Evolutionary conservation across 1,140 invertebrate genomes (phyloP).

Genomic region (Apis cerana): DNA sequence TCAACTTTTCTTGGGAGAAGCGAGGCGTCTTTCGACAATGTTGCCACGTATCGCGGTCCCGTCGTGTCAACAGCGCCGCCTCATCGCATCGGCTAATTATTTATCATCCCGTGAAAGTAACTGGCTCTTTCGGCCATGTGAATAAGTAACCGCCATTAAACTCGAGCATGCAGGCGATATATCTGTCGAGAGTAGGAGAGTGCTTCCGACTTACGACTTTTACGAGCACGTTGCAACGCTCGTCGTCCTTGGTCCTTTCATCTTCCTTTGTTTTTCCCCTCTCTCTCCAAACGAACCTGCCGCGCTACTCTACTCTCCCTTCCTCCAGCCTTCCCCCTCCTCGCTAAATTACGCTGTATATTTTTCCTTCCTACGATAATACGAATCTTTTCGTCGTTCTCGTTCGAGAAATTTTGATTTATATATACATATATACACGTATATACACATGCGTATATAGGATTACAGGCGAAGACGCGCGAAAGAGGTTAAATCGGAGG

Average conservation of each 20-base stretch:
- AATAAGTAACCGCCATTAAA: slow-evolving; percentile 60
- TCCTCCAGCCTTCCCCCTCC: too few relatives aligned
- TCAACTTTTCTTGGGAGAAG: too few relatives aligned
- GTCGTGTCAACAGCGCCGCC: slow-evolving; percentile 16
- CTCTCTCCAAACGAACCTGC: too few relatives aligned
- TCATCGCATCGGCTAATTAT: slow-evolving; percentile 55
- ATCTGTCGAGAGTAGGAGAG: slow-evolving; percentile 50
- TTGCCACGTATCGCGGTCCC: not conserved
- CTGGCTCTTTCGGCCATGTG: slow-evolving; percentile 45
- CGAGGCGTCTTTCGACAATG: too few relatives aligned
- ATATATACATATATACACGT: not conserved
- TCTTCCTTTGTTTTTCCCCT: not conserved
- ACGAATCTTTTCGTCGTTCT: too few relatives aligned
- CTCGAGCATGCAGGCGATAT: slow-evolving; percentile 49
- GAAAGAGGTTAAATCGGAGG: slow-evolving; percentile 57
- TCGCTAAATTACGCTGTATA: too few relatives aligned
- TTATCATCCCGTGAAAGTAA: slow-evolving; percentile 54
- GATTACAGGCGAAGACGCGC: slow-evolving; percentile 24
- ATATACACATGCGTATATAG: not conserved
- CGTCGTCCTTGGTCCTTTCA: slow-evolving; percentile 41
- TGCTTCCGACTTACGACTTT: slow-evolving; percentile 53
- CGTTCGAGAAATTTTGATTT: too few relatives aligned
- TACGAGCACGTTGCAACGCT: slow-evolving; percentile 47
- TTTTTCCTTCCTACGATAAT: too few relatives aligned
- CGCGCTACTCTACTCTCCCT: too few relatives aligned